Percentiles rank a stretch among this genome's conserved stretches.
phyloP scores from a whole-genome alignment of 2,113 vertebrate species.

The Microcebus lehilahytsara region DNA sequence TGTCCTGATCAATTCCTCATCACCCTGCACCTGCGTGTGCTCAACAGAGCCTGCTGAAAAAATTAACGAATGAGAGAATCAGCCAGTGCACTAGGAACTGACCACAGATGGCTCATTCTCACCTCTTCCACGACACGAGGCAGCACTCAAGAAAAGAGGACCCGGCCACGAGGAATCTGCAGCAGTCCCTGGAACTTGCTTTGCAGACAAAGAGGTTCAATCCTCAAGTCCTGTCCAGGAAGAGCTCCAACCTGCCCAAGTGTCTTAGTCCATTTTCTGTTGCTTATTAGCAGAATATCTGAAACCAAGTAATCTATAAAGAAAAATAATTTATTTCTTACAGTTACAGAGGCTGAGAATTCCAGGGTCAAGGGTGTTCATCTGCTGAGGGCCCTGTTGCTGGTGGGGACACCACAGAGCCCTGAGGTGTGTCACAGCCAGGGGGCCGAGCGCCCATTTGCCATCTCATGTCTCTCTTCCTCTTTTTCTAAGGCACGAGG shows the following conservation, averaged over 20 bases:
- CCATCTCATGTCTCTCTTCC: background rate
- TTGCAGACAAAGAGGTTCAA: too few relatives aligned
- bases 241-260: background rate
- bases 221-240: too few relatives aligned
- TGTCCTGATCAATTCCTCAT: background rate
- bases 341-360: background rate
- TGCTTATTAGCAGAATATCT: background rate
- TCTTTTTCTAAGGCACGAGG: background rate
- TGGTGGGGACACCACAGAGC: background rate
- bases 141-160: background rate
- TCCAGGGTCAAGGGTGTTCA: background rate
- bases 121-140: background rate
- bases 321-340: background rate
- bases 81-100: rapidly evolving
- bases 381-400: background rate
- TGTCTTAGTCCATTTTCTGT: background rate
- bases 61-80: background rate
- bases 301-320: background rate
- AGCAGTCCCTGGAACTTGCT: background rate
- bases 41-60: background rate
- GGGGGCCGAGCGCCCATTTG: rapidly evolving
- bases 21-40: background rate
- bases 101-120: background rate
- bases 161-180: rapidly evolving
- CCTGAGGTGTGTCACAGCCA: background rate